Evolutionary conservation across 2,888 invertebrate genomes (phyloP), one percentile per base, ranked within the genome.

Genomic region (Orthonychiurus folsomi): DNA sequence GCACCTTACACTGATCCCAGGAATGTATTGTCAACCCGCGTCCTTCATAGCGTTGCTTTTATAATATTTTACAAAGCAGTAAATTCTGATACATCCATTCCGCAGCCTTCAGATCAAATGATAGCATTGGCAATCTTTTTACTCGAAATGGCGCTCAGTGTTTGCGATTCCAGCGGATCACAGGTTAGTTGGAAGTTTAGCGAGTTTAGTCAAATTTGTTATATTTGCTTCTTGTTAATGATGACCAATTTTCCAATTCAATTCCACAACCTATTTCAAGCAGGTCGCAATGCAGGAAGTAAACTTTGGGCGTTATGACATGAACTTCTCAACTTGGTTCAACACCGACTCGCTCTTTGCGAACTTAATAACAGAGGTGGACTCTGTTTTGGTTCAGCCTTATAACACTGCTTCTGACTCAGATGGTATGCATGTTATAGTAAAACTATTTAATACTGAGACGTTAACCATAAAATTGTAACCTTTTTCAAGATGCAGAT

Each of bases 71-170:
- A 88, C 78, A 88, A 92, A 76, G 89, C 90, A 64, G 86, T 90
- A 59, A 84, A 86, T 75, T 85, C 79, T 50, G 82, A 83, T 66
- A 37, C 15, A 9, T 37, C 37, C 9, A n/a, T n/a, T n/a, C 12
- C n/a, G 48, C 82, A 82, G 70, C 82, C 89, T 63, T 87, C 91
- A 56, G 95, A 96, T 78, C 91, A 93, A 77, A 85, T 93, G 73
- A 82, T 94, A 73, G 90, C 93, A 60, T 80, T 94, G 63, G 85
- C 89, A 57, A 82, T 94, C 20, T 93, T 91, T 77, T 82, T 96
- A 63, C 80, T 96, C 66, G 89, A 92, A 77, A 86, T 92, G 77
- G 88, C 90, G 28, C 84, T 91, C 5, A 82, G 80, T 62, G 79
- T 78, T 61, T 72, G 73, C 53, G 74, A 75, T 66, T 73, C 74